Base-by-base conservation (phyloP, 2,888 invertebrate species). In the Tetropium fuscum region DNA sequence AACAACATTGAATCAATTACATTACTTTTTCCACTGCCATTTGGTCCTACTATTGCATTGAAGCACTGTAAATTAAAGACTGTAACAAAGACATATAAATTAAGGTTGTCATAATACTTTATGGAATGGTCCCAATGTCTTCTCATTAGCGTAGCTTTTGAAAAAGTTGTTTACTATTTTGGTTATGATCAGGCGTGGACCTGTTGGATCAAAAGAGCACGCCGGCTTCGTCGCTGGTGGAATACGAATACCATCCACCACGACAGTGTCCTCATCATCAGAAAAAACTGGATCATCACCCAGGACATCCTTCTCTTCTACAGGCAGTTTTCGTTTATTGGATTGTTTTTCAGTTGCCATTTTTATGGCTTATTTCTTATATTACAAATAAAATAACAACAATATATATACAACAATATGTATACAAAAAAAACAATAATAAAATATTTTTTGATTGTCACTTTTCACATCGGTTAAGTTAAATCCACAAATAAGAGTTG, bases 1-100 rank as follows among this genome's bases (percentile, higher is more conserved):
- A 99, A 99, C 64, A 99, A 84, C 93, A 99, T 94, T 0, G 99
- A 95, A 82, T 99, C 99, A 71, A 99, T 99, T 0, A 98, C 97
- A 80, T 99, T 99, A 72, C 97, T 97, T 80, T 99, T 99, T 0
- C 99, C 99, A 80, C 97, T 98, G 16, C 99, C 99, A 82, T 99
- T 99, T 0, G 99, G 98, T 0, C 99, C 99, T 68, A 99, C 92
- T 53, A 99, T 97, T 0, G 97, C 89, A 3, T 98, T 95, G 76
- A 98, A 98, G 78, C 94, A 94, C 92, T 97, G 83, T 27, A 83
- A 85, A 81, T 58, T 66, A 67, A 67, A 45, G 1, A 10, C 25
- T 20, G 15, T 18, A n/a, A 34, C 27, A 38, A 34, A 41, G 3
- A 13, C 32, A 18, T 34, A 25, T 13, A 19, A 22, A 32, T 3